These are phyloP conservation scores for Piscicola geometra DNA, from an alignment of 2,888 invertebrate genomes.

Conservation along the genomic window DNA sequence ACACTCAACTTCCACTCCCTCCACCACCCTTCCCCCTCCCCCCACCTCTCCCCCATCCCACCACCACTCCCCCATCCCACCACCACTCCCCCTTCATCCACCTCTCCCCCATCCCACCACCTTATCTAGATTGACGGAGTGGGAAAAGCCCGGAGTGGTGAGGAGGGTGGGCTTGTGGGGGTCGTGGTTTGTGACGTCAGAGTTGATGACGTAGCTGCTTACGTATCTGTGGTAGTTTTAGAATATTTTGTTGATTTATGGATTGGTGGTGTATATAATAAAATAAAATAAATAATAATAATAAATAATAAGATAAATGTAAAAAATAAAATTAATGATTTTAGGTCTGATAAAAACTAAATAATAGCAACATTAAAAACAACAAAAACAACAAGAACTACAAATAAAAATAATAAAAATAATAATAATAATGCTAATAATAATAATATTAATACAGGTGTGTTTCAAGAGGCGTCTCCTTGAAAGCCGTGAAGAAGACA, in stretches of 20 bases:
- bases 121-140: slow-evolving; percentile 74
- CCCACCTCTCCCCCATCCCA: too few relatives aligned
- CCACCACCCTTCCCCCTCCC: too few relatives aligned
- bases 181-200: background rate
- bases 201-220: background rate
- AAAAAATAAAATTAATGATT: background rate
- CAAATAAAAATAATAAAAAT: background rate
- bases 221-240: background rate
- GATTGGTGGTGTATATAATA: background rate
- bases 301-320: background rate
- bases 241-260: too few relatives aligned
- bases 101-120: slow-evolving; percentile 35
- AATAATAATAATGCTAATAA: background rate
- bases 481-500: slow-evolving; percentile 84
- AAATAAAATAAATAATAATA: background rate
- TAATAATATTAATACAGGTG: slow-evolving; percentile 67
- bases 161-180: slow-evolving; percentile 61
- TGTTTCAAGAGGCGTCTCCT: slow-evolving; percentile 84
- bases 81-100: too few relatives aligned
- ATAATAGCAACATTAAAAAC: background rate
- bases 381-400: too few relatives aligned
- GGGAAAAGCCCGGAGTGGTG: slow-evolving; percentile 78
- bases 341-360: background rate
- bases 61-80: too few relatives aligned
- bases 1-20: too few relatives aligned